Conservation (phyloP, 2,888 invertebrate genomes). For the Yponomeuta malinellus region DNA sequence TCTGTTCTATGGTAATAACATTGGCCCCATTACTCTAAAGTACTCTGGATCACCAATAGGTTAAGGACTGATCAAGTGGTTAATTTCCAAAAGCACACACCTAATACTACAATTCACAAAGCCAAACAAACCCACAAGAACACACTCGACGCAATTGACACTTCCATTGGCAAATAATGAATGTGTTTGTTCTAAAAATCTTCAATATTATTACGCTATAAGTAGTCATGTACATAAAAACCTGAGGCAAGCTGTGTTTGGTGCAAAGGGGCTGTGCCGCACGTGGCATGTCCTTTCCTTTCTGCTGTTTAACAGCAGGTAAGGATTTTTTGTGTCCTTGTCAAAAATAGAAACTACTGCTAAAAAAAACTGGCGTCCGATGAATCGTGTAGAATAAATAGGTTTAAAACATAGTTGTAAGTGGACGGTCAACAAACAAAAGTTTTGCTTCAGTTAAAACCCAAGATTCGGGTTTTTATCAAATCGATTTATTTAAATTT, state of each 20-base stretch:
- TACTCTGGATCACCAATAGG: too few species aligned
- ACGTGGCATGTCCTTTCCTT: slow-evolving; percentile 64
- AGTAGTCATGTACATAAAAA: slow-evolving; percentile 26
- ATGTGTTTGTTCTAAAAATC: slow-evolving; percentile 3
- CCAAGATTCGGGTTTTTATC: too few species aligned
- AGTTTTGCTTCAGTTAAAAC: too few species aligned
- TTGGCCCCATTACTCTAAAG: too few species aligned
- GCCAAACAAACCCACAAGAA: not conserved
- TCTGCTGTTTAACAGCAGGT: slow-evolving; percentile 69
- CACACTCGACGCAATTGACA: not conserved
- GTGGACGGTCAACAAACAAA: too few species aligned
- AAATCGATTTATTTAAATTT: too few species aligned
- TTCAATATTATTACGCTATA: slow-evolving; percentile 23
- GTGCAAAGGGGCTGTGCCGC: slow-evolving; percentile 35
- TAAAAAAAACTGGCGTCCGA: too few species aligned
- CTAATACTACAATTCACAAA: not conserved
- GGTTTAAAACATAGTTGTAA: too few species aligned
- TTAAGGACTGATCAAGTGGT: not conserved
- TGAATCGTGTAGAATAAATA: too few species aligned
- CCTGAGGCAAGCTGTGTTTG: slow-evolving; percentile 15
- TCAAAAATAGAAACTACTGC: slow-evolving; percentile 29
- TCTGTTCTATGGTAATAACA: too few species aligned
- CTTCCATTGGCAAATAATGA: not conserved
- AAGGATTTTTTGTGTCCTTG: slow-evolving; percentile 57
- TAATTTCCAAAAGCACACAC: not conserved